Evolutionary conservation across 1,140 invertebrate genomes (phyloP).

Genomic region (Heliothis subflexa): DNA sequence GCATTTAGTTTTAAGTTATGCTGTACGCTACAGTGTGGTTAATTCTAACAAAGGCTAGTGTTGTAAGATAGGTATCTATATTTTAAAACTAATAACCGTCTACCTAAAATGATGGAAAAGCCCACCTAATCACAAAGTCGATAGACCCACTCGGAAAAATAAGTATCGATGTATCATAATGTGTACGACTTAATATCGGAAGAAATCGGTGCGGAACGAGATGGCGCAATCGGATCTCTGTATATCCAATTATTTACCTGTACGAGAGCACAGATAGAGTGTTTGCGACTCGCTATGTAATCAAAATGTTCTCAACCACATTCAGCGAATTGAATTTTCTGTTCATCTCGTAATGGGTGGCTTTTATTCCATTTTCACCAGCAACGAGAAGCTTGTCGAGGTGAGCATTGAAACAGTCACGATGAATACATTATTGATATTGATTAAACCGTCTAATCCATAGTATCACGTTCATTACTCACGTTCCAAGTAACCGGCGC

Average conservation of each 20-base stretch:
- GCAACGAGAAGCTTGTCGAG: constrained; percentile 40
- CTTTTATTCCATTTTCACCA: constrained; percentile 51
- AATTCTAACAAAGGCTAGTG: too few species aligned
- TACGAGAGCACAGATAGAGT: constrained; percentile 48
- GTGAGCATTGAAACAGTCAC: constrained; percentile 50
- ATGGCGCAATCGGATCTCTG: constrained; percentile 50
- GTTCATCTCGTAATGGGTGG: constrained; percentile 60
- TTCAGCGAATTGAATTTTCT: constrained; percentile 57
- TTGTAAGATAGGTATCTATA: too few species aligned
- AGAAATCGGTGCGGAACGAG: constrained; percentile 47
- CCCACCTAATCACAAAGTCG: neutral
- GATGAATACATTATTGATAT: constrained; percentile 57
- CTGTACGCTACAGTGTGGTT: neutral
- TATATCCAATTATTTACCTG: constrained; percentile 59
- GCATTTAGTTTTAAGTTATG: neutral
- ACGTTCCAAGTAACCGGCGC: constrained; percentile 43
- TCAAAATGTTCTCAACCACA: constrained; percentile 59
- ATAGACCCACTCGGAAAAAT: neutral
- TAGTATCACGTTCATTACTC: constrained; percentile 54
- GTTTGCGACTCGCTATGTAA: constrained; percentile 57
- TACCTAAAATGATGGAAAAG: too few species aligned
- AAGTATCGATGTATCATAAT: constrained; percentile 26
- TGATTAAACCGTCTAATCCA: constrained; percentile 54
- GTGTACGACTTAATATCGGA: neutral
- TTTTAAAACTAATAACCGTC: too few species aligned